A percentile compares a stretch with the other conserved stretches of the same genome.
These are phyloP conservation scores for Cetonia aurata DNA, from an alignment of 2,888 invertebrate species.

Conservation along the genomic window DNA sequence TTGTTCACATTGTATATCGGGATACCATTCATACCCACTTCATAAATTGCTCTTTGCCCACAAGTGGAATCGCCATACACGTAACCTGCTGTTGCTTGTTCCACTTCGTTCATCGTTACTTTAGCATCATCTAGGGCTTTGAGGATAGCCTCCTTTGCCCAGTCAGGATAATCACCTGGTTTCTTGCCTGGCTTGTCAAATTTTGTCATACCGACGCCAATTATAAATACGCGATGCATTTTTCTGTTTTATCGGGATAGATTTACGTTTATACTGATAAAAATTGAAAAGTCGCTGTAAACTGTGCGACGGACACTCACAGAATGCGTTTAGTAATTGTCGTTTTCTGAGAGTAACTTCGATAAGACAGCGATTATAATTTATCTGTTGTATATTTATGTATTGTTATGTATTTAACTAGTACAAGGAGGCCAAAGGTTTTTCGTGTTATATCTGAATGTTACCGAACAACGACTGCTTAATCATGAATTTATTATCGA, in stretches of 20 bases:
- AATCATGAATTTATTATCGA: too few relatives aligned
- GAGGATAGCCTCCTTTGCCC: conserved; percentile 94
- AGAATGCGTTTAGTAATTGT: too few relatives aligned
- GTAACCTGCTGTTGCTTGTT: conserved; percentile 93
- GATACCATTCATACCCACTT: conserved; percentile 95
- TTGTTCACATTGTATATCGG: conserved; percentile 99
- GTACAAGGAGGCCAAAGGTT: too few relatives aligned
- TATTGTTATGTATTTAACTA: too few relatives aligned
- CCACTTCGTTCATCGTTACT: conserved; percentile 79
- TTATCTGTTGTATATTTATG: too few relatives aligned
- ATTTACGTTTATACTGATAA: too few relatives aligned
- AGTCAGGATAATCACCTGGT: conserved; percentile 89
- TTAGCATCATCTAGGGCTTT: conserved; percentile 90
- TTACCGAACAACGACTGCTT: too few relatives aligned
- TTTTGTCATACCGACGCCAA: conserved; percentile 98
- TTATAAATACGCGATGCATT: conserved; percentile 80
- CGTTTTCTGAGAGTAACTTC: too few relatives aligned
- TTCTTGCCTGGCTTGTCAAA: conserved; percentile 93
- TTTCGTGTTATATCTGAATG: too few relatives aligned
- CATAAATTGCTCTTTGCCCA: conserved; percentile 95
- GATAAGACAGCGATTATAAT: too few relatives aligned
- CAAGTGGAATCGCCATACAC: conserved; percentile 95
- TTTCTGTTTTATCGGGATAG: conserved; percentile 37
- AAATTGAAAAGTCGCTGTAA: too few relatives aligned
- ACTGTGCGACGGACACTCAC: too few relatives aligned